Base-by-base conservation (phyloP, 64 coral and sea anemone species). In the Hydrozoanthus tunicans region DNA sequence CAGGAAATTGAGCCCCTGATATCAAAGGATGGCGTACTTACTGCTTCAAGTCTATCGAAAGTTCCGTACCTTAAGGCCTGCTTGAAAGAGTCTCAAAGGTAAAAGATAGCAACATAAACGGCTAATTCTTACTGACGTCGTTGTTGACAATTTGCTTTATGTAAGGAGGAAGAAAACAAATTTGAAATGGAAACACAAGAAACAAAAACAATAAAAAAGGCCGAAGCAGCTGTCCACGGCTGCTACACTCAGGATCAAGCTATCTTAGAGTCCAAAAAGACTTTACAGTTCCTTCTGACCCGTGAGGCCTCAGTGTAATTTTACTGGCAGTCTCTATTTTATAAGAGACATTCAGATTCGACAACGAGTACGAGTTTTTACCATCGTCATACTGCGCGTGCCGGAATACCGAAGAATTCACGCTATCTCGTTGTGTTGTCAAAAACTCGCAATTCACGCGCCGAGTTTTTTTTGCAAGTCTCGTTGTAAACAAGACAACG, bases 61-160 rank as follows among this genome's bases (percentile, higher is more conserved):
- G 8, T 80, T n/a, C 55, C 77, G 11, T 79, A 58, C 17, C 20
- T 79, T 6, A 79, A 79, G 54, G 77, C 77, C 15, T 80, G 78
- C 17, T 80, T 80, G 57, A 80, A 80, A 80, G 78, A 80, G n/a
- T 80, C 78, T 60, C 78, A 80, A 61, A 59, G 78, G 78, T 80
- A 80, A 79, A 57, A 32, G 51, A 79, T 5, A 79, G 53, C 53
- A 58, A 13, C 12, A 13, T 55, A 77, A 77, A 55, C 1, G 74
- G 43, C 43, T 77, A 55, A 51, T 77, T 10, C 32, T 10, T 67
- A 6, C 3, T 67, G 64, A 67, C 64, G 64, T 67, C 64, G 64
- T 67, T 67, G 64, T 67, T 67, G 4, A 15, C 64, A 67, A 3
- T 67, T 67, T 67, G 64, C 64, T 67, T 6, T 67, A 6, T 0